Conservation (phyloP, 2,113 vertebrate genomes). For the Prionailurus viverrinus region DNA sequence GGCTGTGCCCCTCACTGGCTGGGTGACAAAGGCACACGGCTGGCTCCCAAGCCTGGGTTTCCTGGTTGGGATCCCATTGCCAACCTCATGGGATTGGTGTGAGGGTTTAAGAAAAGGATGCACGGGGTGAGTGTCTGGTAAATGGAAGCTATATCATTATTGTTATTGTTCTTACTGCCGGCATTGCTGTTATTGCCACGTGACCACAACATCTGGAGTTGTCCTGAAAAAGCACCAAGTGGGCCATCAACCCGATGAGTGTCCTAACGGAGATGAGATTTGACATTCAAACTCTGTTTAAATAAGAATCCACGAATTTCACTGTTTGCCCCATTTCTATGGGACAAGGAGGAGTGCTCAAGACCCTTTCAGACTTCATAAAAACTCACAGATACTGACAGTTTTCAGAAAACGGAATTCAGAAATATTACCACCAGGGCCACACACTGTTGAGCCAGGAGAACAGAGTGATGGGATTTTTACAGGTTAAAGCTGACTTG, state of each 20-base stretch:
- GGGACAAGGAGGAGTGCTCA: background rate
- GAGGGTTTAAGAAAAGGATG: background rate
- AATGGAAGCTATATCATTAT: background rate
- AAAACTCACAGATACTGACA: background rate
- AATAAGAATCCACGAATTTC: background rate
- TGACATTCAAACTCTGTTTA: background rate
- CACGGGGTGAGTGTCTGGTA: background rate
- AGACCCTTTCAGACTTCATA: background rate
- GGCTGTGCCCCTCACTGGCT: background rate
- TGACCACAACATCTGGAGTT: background rate
- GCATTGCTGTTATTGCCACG: too few relatives aligned
- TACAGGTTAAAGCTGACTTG: background rate
- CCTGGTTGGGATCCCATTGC: background rate
- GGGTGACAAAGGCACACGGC: background rate
- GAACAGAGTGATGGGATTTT: background rate
- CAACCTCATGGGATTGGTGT: background rate
- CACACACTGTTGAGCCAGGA: background rate
- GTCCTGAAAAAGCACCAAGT: background rate
- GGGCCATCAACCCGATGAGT: background rate
- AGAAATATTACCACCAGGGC: background rate
- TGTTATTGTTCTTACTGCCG: rapidly evolving
- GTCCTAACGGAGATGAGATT: background rate
- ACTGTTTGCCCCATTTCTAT: background rate
- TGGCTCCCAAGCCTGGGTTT: background rate
- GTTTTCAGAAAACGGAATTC: background rate